Evolutionary conservation across 2,888 invertebrate genomes (phyloP).

Genomic region (Lasioglossum villosulum): DNA sequence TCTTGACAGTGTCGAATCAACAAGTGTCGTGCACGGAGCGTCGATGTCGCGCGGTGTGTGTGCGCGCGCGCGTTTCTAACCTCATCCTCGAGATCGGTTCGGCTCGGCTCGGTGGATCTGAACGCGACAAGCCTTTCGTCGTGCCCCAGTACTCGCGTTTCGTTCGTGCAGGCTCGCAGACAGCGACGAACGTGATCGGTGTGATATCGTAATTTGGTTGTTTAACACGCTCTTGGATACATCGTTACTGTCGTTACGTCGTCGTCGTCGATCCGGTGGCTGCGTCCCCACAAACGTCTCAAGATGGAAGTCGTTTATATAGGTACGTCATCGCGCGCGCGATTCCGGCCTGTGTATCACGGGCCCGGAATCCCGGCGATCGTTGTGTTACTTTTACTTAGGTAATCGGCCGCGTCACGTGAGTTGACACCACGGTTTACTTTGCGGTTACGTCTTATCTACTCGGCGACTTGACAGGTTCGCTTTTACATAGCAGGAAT

Average conservation of each 20-base stretch:
- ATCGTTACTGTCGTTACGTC: slow-evolving; percentile 58
- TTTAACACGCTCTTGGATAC: slow-evolving; percentile 70
- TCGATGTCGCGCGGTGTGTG: slow-evolving; percentile 52
- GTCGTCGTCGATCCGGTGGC: slow-evolving; percentile 60
- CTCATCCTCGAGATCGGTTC: slow-evolving; percentile 53
- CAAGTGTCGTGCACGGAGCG: slow-evolving; percentile 69
- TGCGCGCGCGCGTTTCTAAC: slow-evolving; percentile 62
- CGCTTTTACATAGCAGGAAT: background rate
- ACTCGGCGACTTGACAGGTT: slow-evolving; percentile 1
- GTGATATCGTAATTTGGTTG: slow-evolving; percentile 47
- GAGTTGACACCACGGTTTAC: slow-evolving; percentile 1
- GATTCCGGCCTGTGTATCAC: slow-evolving; percentile 14
- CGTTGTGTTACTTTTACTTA: slow-evolving; percentile 11
- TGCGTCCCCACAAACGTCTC: slow-evolving; percentile 69
- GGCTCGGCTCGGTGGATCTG: slow-evolving; percentile 13
- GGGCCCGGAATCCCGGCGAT: slow-evolving; percentile 14
- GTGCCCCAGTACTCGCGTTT: slow-evolving; percentile 24
- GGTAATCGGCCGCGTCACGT: background rate
- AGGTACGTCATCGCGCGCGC: slow-evolving; percentile 74
- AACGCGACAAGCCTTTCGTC: slow-evolving; percentile 21
- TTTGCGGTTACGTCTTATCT: background rate
- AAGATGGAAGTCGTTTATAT: slow-evolving; percentile 84
- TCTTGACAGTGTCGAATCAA: slow-evolving; percentile 74
- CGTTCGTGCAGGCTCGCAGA: slow-evolving; percentile 2
- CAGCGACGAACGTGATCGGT: slow-evolving; percentile 46